Base-by-base conservation (phyloP, 2,888 invertebrate genomes). In the Drosophila limbata region DNA sequence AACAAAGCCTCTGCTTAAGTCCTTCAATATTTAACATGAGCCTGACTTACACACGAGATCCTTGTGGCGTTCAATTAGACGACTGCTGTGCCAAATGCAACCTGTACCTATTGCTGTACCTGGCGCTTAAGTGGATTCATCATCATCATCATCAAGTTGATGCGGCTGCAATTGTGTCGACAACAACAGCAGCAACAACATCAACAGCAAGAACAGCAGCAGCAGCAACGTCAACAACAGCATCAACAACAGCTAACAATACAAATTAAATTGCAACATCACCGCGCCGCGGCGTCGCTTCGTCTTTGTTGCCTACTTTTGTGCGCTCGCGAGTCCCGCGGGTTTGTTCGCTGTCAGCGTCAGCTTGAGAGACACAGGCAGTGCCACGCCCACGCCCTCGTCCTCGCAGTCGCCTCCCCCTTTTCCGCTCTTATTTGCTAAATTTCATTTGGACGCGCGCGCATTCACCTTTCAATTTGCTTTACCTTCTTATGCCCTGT, bases 261-360 rank as follows among this genome's bases (percentile, higher is more conserved):
- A 88, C 81, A 85, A 89, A 85, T 89, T 85, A 89, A 89, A 85
- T 85, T 89, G 84, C 89, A 88, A 82, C 84, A 85, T 77, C 85
- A 74, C 62, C 67, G 75, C 81, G 77, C 79, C 69, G 68, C 73
- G 51, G 59, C 68, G 65, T 65, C 50, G 65, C 61, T 31, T 56
- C 65, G 64, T 68, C 75, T 72, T 87, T 89, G 85, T 89, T 79
- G 89, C 84, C 85, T 84, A 89, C 85, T 68, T 79, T 82, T 64
- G 65, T 63, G 69, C 52, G 71, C 48, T 60, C 17, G 51, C 39
- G 21, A 52, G 53, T 66, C 68, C 55, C 69, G 51, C 59, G 77
- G 69, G 73, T 73, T 80, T 85, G 78, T 88, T 81, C 73, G 86
- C 88, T 84, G 89, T 77, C 85, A 74, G 70, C 69, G 45, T 50